Evolutionary conservation across 2,888 invertebrate species (phyloP).

Genomic region (Sepioteuthis lessoniana): DNA sequence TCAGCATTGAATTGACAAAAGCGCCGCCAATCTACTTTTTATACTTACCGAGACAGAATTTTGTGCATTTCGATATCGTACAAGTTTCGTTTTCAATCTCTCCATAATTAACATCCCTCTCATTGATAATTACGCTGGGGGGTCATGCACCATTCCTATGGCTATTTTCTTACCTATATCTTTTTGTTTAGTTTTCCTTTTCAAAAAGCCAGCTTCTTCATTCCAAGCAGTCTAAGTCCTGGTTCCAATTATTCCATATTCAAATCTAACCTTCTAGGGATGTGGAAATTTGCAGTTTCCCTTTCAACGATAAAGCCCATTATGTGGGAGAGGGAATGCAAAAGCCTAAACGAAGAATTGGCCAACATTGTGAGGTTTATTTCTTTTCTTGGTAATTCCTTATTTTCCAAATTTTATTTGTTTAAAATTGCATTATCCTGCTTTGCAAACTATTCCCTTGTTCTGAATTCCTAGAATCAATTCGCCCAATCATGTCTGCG

Average conservation of each 20-base stretch:
- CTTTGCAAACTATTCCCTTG: background rate
- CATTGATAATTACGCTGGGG: background rate
- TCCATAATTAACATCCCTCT: background rate
- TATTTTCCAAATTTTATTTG: slow-evolving; percentile 8
- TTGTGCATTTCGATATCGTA: background rate
- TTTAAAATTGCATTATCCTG: slow-evolving; percentile 33
- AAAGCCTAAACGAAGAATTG: background rate
- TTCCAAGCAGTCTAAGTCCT: background rate
- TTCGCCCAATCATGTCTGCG: background rate
- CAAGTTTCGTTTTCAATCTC: background rate
- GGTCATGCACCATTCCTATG: background rate
- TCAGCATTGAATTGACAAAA: background rate
- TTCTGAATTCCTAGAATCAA: background rate
- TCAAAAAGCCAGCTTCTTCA: background rate
- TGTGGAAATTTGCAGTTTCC: background rate
- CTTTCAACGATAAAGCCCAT: background rate
- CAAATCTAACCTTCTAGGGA: background rate
- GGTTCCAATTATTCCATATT: background rate
- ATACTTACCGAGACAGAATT: background rate
- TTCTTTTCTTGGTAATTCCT: background rate
- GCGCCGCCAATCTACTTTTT: background rate
- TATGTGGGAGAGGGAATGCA: background rate
- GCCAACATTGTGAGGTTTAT: background rate
- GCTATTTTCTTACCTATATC: background rate
- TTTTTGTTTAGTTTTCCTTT: background rate